Percentiles rank a stretch among this genome's conserved stretches.
Evolutionary conservation across 2,113 vertebrate genomes (phyloP).

Genomic region (Onychostoma macrolepis): DNA sequence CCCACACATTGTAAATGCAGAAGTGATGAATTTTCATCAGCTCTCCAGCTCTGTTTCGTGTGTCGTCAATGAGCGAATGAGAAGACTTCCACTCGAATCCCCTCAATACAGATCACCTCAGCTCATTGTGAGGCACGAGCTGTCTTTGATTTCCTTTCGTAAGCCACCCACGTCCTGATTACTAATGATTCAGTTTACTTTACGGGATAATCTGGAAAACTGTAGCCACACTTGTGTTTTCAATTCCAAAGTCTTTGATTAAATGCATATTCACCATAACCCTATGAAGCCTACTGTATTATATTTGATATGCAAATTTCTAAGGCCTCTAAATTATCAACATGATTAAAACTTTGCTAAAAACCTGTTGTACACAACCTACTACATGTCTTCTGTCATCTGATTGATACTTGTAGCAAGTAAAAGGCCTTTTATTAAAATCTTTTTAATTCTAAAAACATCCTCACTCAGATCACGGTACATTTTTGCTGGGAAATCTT

Average conservation of each 20-base stretch:
- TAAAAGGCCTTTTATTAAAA: neutral
- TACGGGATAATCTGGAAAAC: neutral
- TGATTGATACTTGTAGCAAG: neutral
- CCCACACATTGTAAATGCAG: neutral
- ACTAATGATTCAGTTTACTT: neutral
- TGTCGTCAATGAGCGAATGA: neutral
- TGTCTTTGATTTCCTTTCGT: conserved; percentile 48
- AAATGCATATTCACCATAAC: no score
- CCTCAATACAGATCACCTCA: conserved; percentile 19
- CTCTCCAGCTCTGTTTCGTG: neutral
- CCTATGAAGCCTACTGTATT: no score
- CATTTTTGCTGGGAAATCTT: neutral
- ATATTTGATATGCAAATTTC: neutral
- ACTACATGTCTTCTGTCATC: neutral
- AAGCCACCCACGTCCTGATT: conserved; percentile 15
- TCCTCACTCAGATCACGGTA: neutral
- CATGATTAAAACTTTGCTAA: neutral
- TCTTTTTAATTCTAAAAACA: neutral
- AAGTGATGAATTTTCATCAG: conserved; percentile 12
- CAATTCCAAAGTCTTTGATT: neutral
- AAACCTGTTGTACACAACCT: neutral
- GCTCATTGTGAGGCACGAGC: conserved; percentile 7
- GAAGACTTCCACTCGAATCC: conserved; percentile 42
- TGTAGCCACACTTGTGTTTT: neutral
- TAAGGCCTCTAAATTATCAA: neutral